Conservation (phyloP, 2,797 vertebrate species). For the Xiphophorus birchmanni region DNA sequence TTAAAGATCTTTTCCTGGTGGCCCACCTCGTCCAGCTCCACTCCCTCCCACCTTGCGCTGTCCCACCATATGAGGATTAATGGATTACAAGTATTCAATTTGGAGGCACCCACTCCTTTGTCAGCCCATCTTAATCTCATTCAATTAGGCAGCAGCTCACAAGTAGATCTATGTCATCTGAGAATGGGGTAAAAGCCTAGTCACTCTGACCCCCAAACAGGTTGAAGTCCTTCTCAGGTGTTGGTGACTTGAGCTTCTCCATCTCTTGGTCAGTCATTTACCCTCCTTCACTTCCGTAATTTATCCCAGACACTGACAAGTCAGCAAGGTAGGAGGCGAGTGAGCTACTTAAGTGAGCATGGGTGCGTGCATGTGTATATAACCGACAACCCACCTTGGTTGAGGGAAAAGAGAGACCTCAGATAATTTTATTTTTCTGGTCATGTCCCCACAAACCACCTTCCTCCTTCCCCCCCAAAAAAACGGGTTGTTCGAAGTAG, state of each 20-base stretch:
- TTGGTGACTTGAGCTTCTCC: slow-evolving; percentile 35
- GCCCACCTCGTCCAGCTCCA: slow-evolving; percentile 34
- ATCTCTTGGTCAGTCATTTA: slow-evolving; percentile 50
- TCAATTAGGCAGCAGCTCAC: slow-evolving; percentile 80
- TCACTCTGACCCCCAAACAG: slow-evolving; percentile 71
- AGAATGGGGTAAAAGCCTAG: slow-evolving; percentile 73
- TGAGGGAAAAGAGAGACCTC: slow-evolving; percentile 34
- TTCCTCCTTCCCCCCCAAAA: neutral
- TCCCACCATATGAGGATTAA: slow-evolving; percentile 81
- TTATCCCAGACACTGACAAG: slow-evolving; percentile 78
- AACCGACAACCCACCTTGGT: slow-evolving; percentile 58
- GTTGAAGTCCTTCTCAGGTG: slow-evolving; percentile 64
- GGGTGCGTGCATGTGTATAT: slow-evolving; percentile 13
- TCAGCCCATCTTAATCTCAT: slow-evolving; percentile 82
- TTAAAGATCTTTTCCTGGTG: slow-evolving; percentile 75
- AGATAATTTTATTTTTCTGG: slow-evolving; percentile 36
- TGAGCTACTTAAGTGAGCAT: slow-evolving; percentile 32
- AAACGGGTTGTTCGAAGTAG: slow-evolving; percentile 48
- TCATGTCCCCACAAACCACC: slow-evolving; percentile 21
- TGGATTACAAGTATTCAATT: slow-evolving; percentile 81
- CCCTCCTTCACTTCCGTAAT: slow-evolving; percentile 74
- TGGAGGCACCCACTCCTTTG: slow-evolving; percentile 67
- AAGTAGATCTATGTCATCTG: slow-evolving; percentile 81
- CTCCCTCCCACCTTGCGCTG: slow-evolving; percentile 49
- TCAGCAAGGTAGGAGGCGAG: slow-evolving; percentile 71